Conservation (phyloP, 2,888 invertebrate genomes). For the Sinodicranocentrus sp. region DNA sequence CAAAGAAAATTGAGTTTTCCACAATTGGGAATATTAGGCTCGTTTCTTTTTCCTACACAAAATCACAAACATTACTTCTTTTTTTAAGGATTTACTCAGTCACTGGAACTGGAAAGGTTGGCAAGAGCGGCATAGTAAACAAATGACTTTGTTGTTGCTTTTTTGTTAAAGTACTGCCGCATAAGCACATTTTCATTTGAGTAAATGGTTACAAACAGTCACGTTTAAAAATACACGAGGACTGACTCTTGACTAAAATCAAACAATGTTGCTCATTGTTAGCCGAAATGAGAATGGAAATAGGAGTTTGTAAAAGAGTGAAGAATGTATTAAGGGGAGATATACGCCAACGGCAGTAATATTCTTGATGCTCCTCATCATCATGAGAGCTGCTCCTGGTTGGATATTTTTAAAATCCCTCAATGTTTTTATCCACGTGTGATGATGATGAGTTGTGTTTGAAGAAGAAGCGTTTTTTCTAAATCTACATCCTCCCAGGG, state of each 20-base stretch:
- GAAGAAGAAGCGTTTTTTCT: too few species aligned
- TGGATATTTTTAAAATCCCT: conserved; percentile 7
- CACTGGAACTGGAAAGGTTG: background rate
- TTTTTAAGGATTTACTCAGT: background rate
- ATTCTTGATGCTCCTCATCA: background rate
- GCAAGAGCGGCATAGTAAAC: background rate
- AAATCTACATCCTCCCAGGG: too few species aligned
- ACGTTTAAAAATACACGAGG: too few species aligned
- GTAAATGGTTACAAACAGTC: too few species aligned
- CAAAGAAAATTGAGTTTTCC: conserved; percentile 39
- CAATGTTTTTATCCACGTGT: conserved; percentile 54
- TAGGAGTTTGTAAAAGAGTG: background rate
- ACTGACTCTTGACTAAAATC: background rate
- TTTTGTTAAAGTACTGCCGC: too few species aligned
- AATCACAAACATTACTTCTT: background rate
- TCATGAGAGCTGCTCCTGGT: conserved; percentile 6
- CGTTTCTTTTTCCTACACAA: background rate
- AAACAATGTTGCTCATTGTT: conserved; percentile 28
- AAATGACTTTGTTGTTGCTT: too few species aligned
- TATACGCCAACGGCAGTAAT: too few species aligned
- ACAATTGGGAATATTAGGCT: background rate
- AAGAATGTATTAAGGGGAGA: too few species aligned
- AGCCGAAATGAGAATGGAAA: conserved; percentile 1
- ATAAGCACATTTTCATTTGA: too few species aligned
- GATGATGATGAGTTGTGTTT: conserved; percentile 17